These are phyloP conservation scores for Pseudomugil tenellus DNA, from an alignment of 2,797 vertebrate species.

Conservation along the genomic window DNA sequence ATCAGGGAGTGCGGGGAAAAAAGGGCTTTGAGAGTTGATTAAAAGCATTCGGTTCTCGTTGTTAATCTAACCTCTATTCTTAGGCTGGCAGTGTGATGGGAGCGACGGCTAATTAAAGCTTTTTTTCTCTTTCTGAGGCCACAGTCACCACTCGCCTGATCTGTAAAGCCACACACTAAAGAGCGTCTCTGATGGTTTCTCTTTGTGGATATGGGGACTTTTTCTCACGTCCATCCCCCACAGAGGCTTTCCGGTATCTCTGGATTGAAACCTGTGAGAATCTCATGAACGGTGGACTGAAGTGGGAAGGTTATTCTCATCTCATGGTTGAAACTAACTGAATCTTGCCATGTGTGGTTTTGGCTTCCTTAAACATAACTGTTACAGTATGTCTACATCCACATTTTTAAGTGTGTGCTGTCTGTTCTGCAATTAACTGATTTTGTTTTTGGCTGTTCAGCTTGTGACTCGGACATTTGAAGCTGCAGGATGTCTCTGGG, in stretches of 20 bases:
- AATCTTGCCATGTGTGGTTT: conserved; percentile 54
- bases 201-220: conserved; percentile 41
- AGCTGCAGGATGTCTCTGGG: background rate
- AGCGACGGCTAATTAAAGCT: conserved; percentile 68
- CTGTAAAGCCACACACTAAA: conserved; percentile 65
- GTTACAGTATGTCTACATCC: conserved; percentile 38
- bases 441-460: conserved; percentile 29
- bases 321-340: conserved; percentile 36
- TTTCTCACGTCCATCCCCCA: conserved; percentile 64
- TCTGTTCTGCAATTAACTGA: conserved; percentile 57
- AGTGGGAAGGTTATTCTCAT: conserved; percentile 30
- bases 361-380: conserved; percentile 50
- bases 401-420: conserved; percentile 32
- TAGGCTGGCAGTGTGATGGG: conserved; percentile 58
- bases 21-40: conserved; percentile 72
- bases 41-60: conserved; percentile 62
- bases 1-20: conserved; percentile 25
- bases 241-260: conserved; percentile 41
- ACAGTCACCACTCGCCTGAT: conserved; percentile 64
- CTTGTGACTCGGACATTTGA: conserved; percentile 7
- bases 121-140: conserved; percentile 46
- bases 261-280: conserved; percentile 52
- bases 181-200: conserved; percentile 67
- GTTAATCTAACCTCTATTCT: conserved; percentile 70
- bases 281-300: conserved; percentile 17